Evolutionary conservation across 2,113 vertebrate genomes (phyloP), one percentile per base, ranked within the genome.

Genomic region (Ptyas mucosa): DNA sequence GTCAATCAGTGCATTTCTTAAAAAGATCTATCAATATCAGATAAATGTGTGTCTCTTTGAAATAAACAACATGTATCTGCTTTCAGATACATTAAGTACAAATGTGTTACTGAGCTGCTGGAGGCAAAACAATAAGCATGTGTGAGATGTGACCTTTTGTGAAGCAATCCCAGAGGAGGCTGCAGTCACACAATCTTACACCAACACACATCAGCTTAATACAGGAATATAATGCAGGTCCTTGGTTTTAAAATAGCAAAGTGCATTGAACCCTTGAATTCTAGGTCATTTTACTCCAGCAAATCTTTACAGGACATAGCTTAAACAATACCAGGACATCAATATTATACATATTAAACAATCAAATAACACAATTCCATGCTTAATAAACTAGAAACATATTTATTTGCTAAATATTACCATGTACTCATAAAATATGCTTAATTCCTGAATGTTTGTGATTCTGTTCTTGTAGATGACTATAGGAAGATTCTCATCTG

Each of bases 91-190:
- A 93, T 93, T 93, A 93, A 93, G 90, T 90, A 93, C 86, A 90
- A 93, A 90, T 51, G 81, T 90, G 92, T 87, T 90, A 54, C 88
- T 90, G 92, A 87, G 89, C 52, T 86, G 46, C 89, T 90, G 75
- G 89, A 87, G 55, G 88, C 46, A 51, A 90, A 93, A 93, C 89
- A 93, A 93, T 93, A 85, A 53, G 89, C 34, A 93, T 53, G 81
- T n/a, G 39, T 90, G 92, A 93, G 89, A 93, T 93, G 55, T 93
- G 92, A 93, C 92, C 92, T 93, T 93, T 93, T 93, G 89, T 87
- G 89, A 93, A 93, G 81, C 81, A 43, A 55, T 90, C 92, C n/a
- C 89, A 46, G n/a, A 54, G 55, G 92, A 87, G 55, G 52, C 9
- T 85, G 46, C 29, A 64, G 92, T 93, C 89, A 93, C 86, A 53